These are phyloP conservation scores for Apteryx owenii DNA, from an alignment of 2,113 vertebrate genomes.

Conservation along the genomic window DNA sequence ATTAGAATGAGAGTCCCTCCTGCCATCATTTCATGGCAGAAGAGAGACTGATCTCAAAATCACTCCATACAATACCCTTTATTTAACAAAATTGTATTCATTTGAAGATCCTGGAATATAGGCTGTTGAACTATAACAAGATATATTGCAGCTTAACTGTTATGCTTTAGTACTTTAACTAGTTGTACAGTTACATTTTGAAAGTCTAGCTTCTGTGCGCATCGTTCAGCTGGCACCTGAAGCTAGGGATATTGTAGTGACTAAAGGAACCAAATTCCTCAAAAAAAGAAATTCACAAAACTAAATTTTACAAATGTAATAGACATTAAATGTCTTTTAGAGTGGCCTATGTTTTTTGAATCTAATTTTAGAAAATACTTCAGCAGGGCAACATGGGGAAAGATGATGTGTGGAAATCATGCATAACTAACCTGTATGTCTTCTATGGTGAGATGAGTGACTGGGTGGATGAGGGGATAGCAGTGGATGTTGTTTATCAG, in stretches of 20 bases:
- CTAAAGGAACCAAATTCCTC: too few species aligned
- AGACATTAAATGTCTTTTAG: neutral
- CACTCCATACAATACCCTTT: neutral
- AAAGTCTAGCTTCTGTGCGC: too few species aligned
- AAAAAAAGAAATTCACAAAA: too few species aligned
- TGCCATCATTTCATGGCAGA: neutral
- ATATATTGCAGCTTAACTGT: neutral
- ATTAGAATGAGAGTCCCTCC: accelerated
- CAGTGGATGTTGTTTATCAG: neutral
- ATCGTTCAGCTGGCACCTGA: too few species aligned
- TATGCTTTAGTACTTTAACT: neutral
- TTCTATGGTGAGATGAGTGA: neutral
- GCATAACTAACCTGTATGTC: neutral
- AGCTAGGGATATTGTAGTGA: too few species aligned
- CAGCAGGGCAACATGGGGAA: neutral
- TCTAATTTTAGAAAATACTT: conserved; percentile 5
- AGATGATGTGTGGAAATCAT: accelerated
- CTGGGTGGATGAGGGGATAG: neutral
- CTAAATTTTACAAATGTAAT: too few species aligned
- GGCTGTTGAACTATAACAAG: neutral
- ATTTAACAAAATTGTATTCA: neutral
- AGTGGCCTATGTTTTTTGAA: neutral
- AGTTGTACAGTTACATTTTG: too few species aligned
- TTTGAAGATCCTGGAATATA: neutral
- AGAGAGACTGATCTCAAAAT: neutral